Evolutionary conservation across 2,797 vertebrate species (phyloP).

Genomic region (Cuniculus paca): DNA sequence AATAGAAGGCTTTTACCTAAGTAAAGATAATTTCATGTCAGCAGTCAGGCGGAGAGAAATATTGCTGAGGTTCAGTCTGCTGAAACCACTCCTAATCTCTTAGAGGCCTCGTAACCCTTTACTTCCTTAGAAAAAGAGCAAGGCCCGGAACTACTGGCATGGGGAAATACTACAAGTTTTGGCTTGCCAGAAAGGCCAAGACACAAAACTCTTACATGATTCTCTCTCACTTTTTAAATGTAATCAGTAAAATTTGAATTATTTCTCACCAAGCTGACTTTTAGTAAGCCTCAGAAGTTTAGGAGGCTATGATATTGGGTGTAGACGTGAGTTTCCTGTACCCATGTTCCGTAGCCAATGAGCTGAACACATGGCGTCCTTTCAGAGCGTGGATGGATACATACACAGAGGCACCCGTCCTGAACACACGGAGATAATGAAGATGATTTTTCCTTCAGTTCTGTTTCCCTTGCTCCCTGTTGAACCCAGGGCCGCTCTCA

Average conservation of each 20-base stretch:
- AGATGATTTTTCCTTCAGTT: constrained; percentile 24
- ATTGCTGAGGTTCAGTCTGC: not conserved
- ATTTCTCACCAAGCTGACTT: not conserved
- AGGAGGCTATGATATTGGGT: not conserved
- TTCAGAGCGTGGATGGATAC: constrained; percentile 5
- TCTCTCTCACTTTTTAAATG: constrained; percentile 40
- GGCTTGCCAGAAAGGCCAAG: not conserved
- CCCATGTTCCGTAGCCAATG: not conserved
- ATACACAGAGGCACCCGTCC: not conserved
- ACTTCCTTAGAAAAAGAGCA: not conserved
- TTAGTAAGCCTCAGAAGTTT: not conserved
- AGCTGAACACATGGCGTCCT: not conserved
- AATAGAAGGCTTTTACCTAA: constrained; percentile 11
- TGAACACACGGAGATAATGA: not conserved
- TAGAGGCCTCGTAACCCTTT: not conserved
- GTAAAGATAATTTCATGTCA: constrained; percentile 25
- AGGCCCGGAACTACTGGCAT: not conserved
- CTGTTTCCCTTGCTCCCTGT: not conserved
- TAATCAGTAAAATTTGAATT: constrained; percentile 20
- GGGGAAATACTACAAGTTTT: not conserved
- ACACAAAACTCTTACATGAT: not conserved
- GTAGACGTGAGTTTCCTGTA: not conserved
- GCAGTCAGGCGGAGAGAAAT: not conserved
- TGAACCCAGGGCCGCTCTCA: not conserved
- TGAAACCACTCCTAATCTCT: constrained; percentile 40